A percentile compares a stretch with the other conserved stretches of the same genome.
phyloP scores from a whole-genome alignment of 2,113 vertebrate species.

The Stigmatopora nigra region DNA sequence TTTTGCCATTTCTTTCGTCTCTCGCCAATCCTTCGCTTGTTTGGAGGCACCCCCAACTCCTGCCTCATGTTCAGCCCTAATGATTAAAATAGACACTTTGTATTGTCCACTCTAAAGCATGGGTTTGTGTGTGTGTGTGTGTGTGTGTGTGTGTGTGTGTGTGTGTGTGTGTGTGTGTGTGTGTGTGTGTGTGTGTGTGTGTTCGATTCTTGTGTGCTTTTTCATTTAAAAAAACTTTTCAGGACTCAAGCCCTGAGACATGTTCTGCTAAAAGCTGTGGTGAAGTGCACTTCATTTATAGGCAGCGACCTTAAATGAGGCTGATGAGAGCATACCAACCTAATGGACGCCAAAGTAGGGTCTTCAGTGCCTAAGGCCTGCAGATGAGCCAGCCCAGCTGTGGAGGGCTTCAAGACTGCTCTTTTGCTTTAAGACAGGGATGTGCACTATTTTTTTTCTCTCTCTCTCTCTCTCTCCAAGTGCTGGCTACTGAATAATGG shows the following conservation, averaged over 20 bases:
- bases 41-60: conserved; percentile 12
- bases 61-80: conserved; percentile 39
- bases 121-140: too few species aligned
- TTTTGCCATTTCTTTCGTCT: conserved; percentile 4
- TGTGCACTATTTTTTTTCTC: background rate
- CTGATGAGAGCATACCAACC: conserved; percentile 38
- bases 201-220: conserved; percentile 16
- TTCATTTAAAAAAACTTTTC: conserved; percentile 32
- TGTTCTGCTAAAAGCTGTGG: conserved; percentile 51
- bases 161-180: too few species aligned
- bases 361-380: conserved; percentile 40
- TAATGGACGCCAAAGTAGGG: conserved; percentile 63
- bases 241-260: conserved; percentile 55
- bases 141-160: too few species aligned
- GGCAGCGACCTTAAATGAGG: conserved; percentile 26
- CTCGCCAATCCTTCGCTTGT: conserved; percentile 7
- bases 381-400: background rate
- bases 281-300: conserved; percentile 59
- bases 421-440: background rate
- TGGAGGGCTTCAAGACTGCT: background rate
- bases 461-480: too few species aligned
- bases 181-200: conserved; percentile 12
- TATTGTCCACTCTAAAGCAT: conserved; percentile 29
- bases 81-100: conserved; percentile 40
- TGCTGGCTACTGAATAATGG: background rate